Conservation (phyloP, 1,140 invertebrate species). For the Eurosta solidaginis region DNA sequence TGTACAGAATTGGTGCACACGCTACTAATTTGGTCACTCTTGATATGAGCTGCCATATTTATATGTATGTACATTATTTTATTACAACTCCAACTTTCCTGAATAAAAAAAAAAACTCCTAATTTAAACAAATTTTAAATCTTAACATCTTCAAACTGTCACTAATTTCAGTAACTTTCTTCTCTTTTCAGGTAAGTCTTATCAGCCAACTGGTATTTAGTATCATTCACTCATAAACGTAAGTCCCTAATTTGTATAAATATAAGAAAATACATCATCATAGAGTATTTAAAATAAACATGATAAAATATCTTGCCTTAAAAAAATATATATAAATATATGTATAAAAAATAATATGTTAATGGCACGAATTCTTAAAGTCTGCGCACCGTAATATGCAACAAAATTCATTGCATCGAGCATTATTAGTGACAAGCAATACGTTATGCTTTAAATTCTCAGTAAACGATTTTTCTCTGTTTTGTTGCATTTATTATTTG, state of each 20-base stretch:
- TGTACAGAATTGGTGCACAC: too few relatives aligned
- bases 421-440: neutral
- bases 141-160: too few relatives aligned
- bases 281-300: neutral
- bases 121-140: too few relatives aligned
- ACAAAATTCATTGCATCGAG: conserved; percentile 1
- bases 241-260: neutral
- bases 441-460: conserved; percentile 8
- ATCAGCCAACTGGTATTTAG: too few relatives aligned
- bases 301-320: neutral
- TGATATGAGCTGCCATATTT: too few relatives aligned
- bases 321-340: neutral
- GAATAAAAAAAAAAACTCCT: too few relatives aligned
- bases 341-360: neutral
- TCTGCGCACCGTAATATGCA: neutral
- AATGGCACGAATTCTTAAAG: conserved; percentile 8
- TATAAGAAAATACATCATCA: neutral
- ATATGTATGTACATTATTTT: too few relatives aligned
- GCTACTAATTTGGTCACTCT: too few relatives aligned
- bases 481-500: conserved; percentile 3
- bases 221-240: neutral
- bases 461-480: neutral
- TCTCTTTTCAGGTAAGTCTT: conserved; percentile 7
- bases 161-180: too few relatives aligned
- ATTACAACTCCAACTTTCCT: too few relatives aligned